phyloP scores from a whole-genome alignment of 2,888 invertebrate species.

The Cloeon dipterum region DNA sequence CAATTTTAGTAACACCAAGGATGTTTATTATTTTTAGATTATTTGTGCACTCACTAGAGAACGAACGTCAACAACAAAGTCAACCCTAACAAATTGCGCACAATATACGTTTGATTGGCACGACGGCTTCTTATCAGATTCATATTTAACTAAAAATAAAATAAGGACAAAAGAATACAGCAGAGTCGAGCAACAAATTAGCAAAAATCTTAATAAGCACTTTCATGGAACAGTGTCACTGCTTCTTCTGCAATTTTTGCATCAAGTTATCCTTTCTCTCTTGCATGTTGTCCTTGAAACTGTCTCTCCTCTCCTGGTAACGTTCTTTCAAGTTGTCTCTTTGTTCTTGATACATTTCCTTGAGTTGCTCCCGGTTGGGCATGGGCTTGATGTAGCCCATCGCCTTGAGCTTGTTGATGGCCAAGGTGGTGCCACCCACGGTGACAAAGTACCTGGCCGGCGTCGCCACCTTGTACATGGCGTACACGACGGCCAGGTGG shows the following conservation, averaged over 20 bases:
- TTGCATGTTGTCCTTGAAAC: constrained; percentile 5
- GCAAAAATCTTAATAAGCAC: not conserved
- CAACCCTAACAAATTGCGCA: too few relatives aligned
- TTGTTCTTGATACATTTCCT: constrained; percentile 34
- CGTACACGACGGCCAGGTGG: constrained; percentile 69
- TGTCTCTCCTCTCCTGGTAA: constrained; percentile 24
- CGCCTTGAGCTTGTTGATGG: constrained; percentile 56
- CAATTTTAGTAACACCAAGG: too few relatives aligned
- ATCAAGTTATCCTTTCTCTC: constrained; percentile 6
- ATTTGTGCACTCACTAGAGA: too few relatives aligned
- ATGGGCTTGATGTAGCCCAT: constrained; percentile 69
- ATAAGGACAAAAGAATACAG: too few relatives aligned
- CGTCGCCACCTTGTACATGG: constrained; percentile 81
- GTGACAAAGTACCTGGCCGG: constrained; percentile 85
- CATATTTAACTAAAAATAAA: too few relatives aligned
- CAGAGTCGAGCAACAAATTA: too few relatives aligned
- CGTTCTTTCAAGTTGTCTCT: constrained; percentile 21
- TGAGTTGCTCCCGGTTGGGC: constrained; percentile 36
- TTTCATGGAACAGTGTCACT: not conserved
- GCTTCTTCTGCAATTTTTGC: constrained; percentile 3
- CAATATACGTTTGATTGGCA: too few relatives aligned
- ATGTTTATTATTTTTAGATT: too few relatives aligned
- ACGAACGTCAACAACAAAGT: too few relatives aligned
- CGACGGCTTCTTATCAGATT: too few relatives aligned
- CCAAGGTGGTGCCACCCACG: constrained; percentile 64